Evolutionary conservation across 2,797 vertebrate species (phyloP).

Genomic region (Acrossocheilus fasciatus): DNA sequence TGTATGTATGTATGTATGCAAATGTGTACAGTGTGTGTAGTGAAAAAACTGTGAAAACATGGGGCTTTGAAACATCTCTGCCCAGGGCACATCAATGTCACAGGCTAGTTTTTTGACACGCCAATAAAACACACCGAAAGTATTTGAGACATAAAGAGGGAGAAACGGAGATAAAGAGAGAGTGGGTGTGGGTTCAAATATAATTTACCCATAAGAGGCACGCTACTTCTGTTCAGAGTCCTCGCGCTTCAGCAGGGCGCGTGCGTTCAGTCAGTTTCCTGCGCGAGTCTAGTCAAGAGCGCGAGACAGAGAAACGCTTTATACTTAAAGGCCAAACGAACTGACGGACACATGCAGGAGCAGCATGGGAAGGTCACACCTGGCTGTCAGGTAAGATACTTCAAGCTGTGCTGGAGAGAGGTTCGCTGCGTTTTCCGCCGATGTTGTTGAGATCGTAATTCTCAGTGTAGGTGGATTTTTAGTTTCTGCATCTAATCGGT

Average conservation of each 20-base stretch:
- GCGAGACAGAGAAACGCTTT: neutral
- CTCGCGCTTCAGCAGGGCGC: neutral
- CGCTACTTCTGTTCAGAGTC: neutral
- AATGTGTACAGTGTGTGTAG: neutral
- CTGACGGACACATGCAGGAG: conserved; percentile 3
- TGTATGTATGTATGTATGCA: neutral
- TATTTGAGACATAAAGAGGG: neutral
- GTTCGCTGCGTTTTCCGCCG: neutral
- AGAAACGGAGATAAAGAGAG: neutral
- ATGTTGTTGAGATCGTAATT: neutral
- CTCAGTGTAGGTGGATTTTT: neutral
- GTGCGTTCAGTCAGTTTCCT: neutral
- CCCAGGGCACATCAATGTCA: neutral
- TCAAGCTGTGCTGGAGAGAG: neutral
- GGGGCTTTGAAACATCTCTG: neutral
- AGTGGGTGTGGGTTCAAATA: neutral
- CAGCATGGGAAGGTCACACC: conserved; percentile 3
- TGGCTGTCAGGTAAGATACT: conserved; percentile 29
- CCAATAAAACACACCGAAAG: neutral
- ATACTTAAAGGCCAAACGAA: neutral
- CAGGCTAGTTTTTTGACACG: too few species aligned
- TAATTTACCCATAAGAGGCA: neutral
- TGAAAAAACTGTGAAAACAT: neutral
- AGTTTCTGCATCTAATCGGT: neutral
- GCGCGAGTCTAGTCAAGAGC: neutral